Evolutionary conservation across 2,888 invertebrate genomes (phyloP).

Genomic region (Dusona sp.): DNA sequence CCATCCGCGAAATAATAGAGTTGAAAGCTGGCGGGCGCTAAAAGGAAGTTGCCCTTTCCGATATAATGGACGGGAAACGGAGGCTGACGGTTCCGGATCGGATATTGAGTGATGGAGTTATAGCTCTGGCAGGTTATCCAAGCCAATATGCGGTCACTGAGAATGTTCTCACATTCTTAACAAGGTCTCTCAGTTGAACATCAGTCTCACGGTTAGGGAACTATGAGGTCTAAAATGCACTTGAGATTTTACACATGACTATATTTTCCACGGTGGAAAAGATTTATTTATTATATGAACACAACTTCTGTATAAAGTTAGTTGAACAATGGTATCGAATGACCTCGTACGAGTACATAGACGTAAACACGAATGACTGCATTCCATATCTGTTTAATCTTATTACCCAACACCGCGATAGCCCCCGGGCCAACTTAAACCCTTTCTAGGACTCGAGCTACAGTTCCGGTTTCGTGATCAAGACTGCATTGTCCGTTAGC

Average conservation of each 20-base stretch:
- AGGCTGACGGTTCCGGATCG: slow-evolving; percentile 53
- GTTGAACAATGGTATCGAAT: slow-evolving; percentile 53
- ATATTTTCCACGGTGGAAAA: not conserved
- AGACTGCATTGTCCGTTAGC: slow-evolving; percentile 56
- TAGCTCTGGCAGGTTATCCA: slow-evolving; percentile 46
- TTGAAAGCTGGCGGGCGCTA: slow-evolving; percentile 23
- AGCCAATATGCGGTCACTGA: slow-evolving; percentile 55
- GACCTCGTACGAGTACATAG: slow-evolving; percentile 48
- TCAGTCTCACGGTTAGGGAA: not conserved
- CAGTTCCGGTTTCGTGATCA: slow-evolving; percentile 71
- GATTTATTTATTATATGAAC: not conserved
- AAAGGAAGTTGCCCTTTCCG: slow-evolving; percentile 37
- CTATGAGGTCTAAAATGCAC: not conserved
- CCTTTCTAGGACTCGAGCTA: slow-evolving; percentile 68
- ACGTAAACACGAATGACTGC: slow-evolving; percentile 41
- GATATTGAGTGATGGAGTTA: slow-evolving; percentile 61
- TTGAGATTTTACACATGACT: not conserved
- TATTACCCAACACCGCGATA: slow-evolving; percentile 59
- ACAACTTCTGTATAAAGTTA: not conserved
- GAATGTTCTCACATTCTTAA: not conserved
- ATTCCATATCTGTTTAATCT: slow-evolving; percentile 62
- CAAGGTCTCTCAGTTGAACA: slow-evolving; percentile 13
- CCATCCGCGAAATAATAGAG: slow-evolving; percentile 33
- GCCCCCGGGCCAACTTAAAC: slow-evolving; percentile 62
- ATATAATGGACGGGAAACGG: slow-evolving; percentile 39